Conservation (phyloP, 1,140 invertebrate genomes). For the Palaemon carinicauda region DNA sequence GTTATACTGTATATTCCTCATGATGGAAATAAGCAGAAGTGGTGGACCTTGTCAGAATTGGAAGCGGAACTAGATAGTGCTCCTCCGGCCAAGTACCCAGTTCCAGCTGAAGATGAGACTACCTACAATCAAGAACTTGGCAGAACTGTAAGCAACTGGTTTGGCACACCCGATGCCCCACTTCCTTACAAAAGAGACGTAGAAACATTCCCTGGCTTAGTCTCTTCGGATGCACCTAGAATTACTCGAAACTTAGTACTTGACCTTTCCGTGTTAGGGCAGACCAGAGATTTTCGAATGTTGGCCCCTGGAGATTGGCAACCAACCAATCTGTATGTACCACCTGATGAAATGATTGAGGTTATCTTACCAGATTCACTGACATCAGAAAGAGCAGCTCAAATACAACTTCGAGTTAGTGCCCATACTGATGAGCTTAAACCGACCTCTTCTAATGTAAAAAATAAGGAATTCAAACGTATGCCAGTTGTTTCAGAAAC, state of each 20-base stretch:
- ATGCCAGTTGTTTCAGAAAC: slow-evolving; percentile 22
- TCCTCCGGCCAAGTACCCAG: neutral
- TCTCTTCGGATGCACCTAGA: neutral
- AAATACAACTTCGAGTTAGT: slow-evolving; percentile 8
- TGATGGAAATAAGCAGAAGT: slow-evolving; percentile 13
- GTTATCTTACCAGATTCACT: neutral
- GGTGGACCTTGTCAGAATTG: slow-evolving; percentile 15
- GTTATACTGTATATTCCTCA: neutral
- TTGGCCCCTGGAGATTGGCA: slow-evolving; percentile 21
- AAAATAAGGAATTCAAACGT: neutral
- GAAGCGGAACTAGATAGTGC: neutral
- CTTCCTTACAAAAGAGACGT: neutral
- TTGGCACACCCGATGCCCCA: too few relatives aligned
- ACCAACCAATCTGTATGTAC: slow-evolving; percentile 1
- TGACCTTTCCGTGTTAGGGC: neutral
- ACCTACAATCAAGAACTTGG: neutral
- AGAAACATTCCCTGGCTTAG: neutral
- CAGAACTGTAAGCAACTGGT: neutral
- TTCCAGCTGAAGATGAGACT: neutral
- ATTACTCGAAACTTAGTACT: neutral
- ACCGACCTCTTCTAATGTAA: neutral
- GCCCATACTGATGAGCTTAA: slow-evolving; percentile 5
- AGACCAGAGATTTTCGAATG: slow-evolving; percentile 15
- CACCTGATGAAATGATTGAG: neutral
- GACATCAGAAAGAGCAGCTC: neutral